Evolutionary conservation across 2,888 invertebrate species (phyloP), one percentile per base, ranked within the genome.

Genomic region (Mechanitis mazaeus): DNA sequence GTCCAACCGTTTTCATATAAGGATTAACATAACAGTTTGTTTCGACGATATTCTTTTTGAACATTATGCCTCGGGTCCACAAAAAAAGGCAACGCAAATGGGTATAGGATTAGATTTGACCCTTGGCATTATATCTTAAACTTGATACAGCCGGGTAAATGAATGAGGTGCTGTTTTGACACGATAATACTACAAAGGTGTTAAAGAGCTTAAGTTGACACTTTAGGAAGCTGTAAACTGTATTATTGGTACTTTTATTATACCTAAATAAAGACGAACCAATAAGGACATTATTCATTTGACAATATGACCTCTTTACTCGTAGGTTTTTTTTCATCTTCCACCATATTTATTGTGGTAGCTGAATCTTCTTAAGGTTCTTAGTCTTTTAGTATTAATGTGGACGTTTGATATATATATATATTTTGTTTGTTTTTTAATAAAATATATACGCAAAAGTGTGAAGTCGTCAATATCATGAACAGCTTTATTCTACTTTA

Each of bases 361-460:
- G 20, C 20, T 20, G 20, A 20, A 20, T 20, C 20, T 20, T 20
- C 20, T 20, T 20, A 20, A 20, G 20, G 20, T 20, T 20, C 20
- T 20, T 20, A 20, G 20, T 20, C 20, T 20, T 20, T 20, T 20
- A 20, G 20, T 20, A 20, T 20, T 20, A 20, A 20, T 20, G 20
- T 20, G 20, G 20, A 20, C 20, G 20, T 20, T 20, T 20, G 20
- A 20, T 20, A 20, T 20, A 20, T 20, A 20, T 20, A 20, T 20
- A 20, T 20, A 20, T 20, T n/a, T n/a, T 20, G 20, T 42, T 42
- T 42, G 3, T 42, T 2, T 42, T 42, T 42, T 42, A 42, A 9
- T 42, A 38, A 38, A 38, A 38, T 38, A 38, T 55, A 60, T 47
- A 33, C 50, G n/a, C 11, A 59, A 45, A 59, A 56, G 56, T 31